Conservation (phyloP, 2,797 vertebrate species). For the Leptatherina wallacei region DNA sequence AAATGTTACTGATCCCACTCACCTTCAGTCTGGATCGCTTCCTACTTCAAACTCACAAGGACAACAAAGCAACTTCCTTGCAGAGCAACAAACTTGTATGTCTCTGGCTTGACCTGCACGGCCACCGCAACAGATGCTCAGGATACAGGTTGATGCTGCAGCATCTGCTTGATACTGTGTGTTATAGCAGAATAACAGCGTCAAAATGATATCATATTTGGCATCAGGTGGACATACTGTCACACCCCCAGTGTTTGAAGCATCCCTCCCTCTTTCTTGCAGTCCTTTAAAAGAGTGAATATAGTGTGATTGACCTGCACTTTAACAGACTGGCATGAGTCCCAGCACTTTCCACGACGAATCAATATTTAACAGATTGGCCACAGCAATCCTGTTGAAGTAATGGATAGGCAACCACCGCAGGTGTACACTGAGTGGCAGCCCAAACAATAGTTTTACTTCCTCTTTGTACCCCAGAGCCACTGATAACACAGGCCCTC, state of each 20-base stretch:
- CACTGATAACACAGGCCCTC: conserved; percentile 17
- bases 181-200: conserved; percentile 18
- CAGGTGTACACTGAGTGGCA: conserved; percentile 48
- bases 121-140: conserved; percentile 69
- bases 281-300: conserved; percentile 30
- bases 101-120: conserved; percentile 45
- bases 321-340: conserved; percentile 66
- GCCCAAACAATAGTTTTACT: conserved; percentile 49
- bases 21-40: conserved; percentile 34
- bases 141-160: conserved; percentile 45
- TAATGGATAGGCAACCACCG: conserved; percentile 62
- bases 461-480: conserved; percentile 16
- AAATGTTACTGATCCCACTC: conserved; percentile 70
- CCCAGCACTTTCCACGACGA: conserved; percentile 59
- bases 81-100: conserved; percentile 37
- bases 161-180: background rate
- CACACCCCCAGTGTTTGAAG: conserved; percentile 7
- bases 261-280: conserved; percentile 23
- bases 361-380: conserved; percentile 80
- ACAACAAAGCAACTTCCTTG: conserved; percentile 33
- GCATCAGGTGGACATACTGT: background rate
- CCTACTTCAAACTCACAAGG: conserved; percentile 64
- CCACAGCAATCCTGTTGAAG: conserved; percentile 59
- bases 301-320: conserved; percentile 44
- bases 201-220: conserved; percentile 26